phyloP scores from a whole-genome alignment of 2,888 invertebrate genomes.

The Galerucella calmariensis region DNA sequence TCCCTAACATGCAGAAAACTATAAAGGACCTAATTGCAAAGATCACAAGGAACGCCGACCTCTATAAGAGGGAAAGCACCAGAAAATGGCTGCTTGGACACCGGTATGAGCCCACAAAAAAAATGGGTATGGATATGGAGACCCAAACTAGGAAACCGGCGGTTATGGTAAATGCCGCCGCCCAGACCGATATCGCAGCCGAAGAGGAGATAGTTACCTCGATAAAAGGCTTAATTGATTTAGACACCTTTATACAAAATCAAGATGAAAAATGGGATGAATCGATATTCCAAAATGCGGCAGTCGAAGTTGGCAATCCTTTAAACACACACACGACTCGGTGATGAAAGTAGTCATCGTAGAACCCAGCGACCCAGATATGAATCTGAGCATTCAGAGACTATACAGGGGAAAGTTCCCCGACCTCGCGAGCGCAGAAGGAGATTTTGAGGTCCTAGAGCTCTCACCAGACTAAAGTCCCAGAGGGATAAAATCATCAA shows the following conservation, averaged over 20 bases:
- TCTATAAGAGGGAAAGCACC: neutral
- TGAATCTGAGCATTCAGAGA: conserved; percentile 31
- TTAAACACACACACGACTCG: neutral
- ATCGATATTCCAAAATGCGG: neutral
- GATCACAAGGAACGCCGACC: neutral
- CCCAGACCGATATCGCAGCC: neutral
- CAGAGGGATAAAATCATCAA: too few species aligned
- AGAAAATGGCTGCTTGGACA: neutral
- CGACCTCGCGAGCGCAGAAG: conserved; percentile 7
- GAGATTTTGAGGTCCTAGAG: too few species aligned
- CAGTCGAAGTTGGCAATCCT: conserved; percentile 6
- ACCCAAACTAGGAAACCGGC: neutral
- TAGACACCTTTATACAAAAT: neutral
- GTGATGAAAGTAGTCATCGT: conserved; percentile 28
- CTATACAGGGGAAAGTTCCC: conserved; percentile 31
- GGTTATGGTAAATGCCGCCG: neutral
- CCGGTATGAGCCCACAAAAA: neutral
- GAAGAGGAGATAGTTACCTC: neutral
- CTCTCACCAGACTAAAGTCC: too few species aligned
- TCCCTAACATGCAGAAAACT: neutral
- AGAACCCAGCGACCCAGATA: conserved; percentile 25
- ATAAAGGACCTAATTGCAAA: neutral
- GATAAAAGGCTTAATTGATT: neutral
- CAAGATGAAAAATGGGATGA: conserved; percentile 11
- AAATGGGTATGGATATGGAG: neutral